Conservation (phyloP, 1,140 invertebrate genomes). For the Musca domestica region DNA sequence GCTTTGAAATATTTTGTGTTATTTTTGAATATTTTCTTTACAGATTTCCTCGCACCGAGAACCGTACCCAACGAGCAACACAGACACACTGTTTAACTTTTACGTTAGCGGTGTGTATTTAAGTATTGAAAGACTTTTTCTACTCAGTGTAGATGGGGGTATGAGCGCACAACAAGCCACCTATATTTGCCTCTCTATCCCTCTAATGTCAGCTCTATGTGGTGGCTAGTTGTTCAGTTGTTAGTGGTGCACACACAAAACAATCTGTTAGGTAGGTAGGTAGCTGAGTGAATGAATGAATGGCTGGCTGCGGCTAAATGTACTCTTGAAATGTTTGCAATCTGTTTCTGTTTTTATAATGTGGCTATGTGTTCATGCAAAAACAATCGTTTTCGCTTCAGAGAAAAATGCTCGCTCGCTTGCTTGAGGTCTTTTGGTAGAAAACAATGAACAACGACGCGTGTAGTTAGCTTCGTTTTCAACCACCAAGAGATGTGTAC, state of each 20-base stretch:
- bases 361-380: neutral
- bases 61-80: constrained; percentile 49
- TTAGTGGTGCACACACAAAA: constrained; percentile 12
- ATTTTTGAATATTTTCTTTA: constrained; percentile 11
- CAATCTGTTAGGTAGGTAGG: constrained; percentile 14
- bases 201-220: constrained; percentile 1
- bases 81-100: constrained; percentile 44
- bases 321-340: constrained; percentile 19
- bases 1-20: constrained; percentile 12
- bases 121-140: constrained; percentile 29
- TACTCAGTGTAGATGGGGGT: constrained; percentile 11
- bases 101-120: constrained; percentile 42
- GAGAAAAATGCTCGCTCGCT: neutral
- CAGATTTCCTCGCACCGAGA: constrained; percentile 33
- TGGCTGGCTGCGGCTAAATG: neutral
- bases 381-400: constrained; percentile 13
- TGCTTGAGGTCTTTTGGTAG: constrained; percentile 6
- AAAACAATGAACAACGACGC: neutral
- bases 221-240: constrained; percentile 7
- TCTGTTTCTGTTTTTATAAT: constrained; percentile 14
- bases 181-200: constrained; percentile 1
- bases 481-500: constrained; percentile 46
- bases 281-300: neutral
- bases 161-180: neutral
- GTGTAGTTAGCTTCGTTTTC: neutral